These are phyloP conservation scores for Magallana ariakensis DNA, from an alignment of 1,140 invertebrate species.

Conservation along the genomic window DNA sequence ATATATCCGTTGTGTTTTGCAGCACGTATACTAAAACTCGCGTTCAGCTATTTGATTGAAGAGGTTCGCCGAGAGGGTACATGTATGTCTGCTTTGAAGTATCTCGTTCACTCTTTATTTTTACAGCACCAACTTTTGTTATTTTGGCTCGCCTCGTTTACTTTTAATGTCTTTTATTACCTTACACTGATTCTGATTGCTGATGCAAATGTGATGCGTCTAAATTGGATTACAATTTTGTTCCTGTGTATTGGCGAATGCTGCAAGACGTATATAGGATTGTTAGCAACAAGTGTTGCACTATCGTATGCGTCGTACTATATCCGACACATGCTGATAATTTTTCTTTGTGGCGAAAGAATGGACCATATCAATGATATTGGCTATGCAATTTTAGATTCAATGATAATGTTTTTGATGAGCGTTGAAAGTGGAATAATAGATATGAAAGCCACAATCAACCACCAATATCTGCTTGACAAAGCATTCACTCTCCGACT, in stretches of 20 bases:
- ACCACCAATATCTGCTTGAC: neutral
- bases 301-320: neutral
- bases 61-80: no score
- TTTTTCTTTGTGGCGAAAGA: neutral
- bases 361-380: no score
- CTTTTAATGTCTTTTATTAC: neutral
- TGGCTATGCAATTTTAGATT: neutral
- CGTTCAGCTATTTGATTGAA: no score
- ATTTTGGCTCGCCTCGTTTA: neutral
- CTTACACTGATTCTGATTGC: neutral
- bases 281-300: neutral
- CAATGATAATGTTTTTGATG: neutral
- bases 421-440: neutral
- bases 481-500: neutral
- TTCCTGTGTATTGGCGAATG: neutral
- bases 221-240: neutral
- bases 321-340: neutral
- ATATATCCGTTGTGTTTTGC: no score
- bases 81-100: no score
- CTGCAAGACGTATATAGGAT: neutral
- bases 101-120: no score
- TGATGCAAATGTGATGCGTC: neutral
- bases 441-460: neutral
- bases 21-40: no score
- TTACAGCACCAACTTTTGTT: neutral